phyloP scores from a whole-genome alignment of 2,113 vertebrate genomes.

The Taxidea taxus region DNA sequence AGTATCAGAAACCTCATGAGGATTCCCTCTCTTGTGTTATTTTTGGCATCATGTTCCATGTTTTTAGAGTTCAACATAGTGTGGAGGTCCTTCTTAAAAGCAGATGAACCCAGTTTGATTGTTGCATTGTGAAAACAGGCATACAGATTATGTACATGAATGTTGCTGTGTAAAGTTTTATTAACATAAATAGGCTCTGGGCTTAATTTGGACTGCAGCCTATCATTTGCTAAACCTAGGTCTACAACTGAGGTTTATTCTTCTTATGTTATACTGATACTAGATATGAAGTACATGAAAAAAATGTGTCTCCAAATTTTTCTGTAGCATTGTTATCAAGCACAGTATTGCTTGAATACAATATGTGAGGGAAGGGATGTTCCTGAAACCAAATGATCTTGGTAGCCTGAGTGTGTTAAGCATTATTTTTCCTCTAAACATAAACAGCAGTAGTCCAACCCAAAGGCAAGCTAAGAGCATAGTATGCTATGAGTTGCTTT shows the following conservation, averaged over 20 bases:
- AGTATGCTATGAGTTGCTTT: neutral
- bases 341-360: neutral
- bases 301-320: neutral
- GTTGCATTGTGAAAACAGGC: neutral
- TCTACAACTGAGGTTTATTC: neutral
- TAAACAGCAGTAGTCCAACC: neutral
- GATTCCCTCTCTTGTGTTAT: slow-evolving; percentile 49
- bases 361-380: neutral
- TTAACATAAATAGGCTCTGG: neutral
- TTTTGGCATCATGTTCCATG: slow-evolving; percentile 43
- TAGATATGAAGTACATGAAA: neutral
- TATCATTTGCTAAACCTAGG: neutral
- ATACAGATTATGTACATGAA: neutral
- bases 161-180: neutral
- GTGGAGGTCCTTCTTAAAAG: slow-evolving; percentile 29
- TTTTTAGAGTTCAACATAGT: slow-evolving; percentile 5
- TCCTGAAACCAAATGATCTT: neutral
- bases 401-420: too few relatives aligned
- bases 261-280: neutral
- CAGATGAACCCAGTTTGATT: neutral
- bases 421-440: neutral
- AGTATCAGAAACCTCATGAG: slow-evolving; percentile 67
- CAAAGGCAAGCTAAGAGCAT: neutral
- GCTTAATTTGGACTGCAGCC: neutral
- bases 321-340: neutral